Conservation (phyloP, 1,140 invertebrate genomes). For the Lasioglossum albipes region DNA sequence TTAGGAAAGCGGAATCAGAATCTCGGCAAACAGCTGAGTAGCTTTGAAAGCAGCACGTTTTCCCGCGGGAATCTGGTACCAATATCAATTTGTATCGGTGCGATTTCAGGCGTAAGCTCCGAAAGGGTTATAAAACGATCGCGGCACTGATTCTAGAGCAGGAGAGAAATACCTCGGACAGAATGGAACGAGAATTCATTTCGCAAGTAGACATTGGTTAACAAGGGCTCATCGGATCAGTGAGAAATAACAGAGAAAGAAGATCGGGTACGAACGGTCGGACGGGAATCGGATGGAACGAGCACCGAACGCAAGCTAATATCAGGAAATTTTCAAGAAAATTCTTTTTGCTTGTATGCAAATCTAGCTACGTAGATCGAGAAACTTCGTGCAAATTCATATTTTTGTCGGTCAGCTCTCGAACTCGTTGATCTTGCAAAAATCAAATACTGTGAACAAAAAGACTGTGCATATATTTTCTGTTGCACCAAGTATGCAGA, state of each 20-base stretch:
- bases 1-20: not conserved
- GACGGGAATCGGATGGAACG: not conserved
- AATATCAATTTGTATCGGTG: conserved; percentile 34
- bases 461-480: too few relatives aligned
- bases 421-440: too few relatives aligned
- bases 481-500: too few relatives aligned
- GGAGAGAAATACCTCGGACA: conserved; percentile 14
- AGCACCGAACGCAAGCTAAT: not conserved
- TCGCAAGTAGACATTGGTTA: not conserved
- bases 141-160: not conserved
- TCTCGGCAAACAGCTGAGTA: too few relatives aligned
- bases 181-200: not conserved
- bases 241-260: not conserved
- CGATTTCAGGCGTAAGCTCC: conserved; percentile 25
- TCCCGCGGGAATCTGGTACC: not conserved
- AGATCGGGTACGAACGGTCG: not conserved
- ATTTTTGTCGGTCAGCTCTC: too few relatives aligned
- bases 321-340: too few relatives aligned
- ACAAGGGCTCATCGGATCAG: not conserved
- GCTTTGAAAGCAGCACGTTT: not conserved
- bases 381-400: too few relatives aligned
- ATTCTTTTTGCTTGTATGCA: too few relatives aligned
- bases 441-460: too few relatives aligned
- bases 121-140: conserved; percentile 18
- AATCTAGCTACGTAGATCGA: too few relatives aligned